These are phyloP conservation scores for Chaetodon trifascialis DNA, from an alignment of 2,113 vertebrate genomes.

Conservation along the genomic window DNA sequence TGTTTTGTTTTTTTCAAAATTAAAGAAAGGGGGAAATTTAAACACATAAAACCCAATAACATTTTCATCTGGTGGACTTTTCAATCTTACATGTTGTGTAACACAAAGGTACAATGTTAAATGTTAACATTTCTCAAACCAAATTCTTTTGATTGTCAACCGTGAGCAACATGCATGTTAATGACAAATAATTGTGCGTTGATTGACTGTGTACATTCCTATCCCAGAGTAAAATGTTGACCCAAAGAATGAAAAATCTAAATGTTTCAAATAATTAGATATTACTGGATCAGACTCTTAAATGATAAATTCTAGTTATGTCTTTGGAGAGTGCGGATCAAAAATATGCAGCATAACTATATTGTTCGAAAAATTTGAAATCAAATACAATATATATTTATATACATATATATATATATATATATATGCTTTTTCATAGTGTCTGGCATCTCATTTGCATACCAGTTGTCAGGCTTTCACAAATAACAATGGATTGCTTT, in stretches of 20 bases:
- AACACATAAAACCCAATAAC: too few species aligned
- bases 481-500: slow-evolving; percentile 29
- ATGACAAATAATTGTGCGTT: not conserved
- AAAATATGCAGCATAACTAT: not conserved
- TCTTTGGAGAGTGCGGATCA: not conserved
- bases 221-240: not conserved
- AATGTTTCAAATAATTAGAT: not conserved
- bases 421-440: not conserved
- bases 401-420: not conserved
- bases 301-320: not conserved
- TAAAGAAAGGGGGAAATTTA: too few species aligned
- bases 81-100: too few species aligned
- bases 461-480: not conserved
- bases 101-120: too few species aligned
- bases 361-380: not conserved
- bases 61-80: too few species aligned
- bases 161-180: not conserved
- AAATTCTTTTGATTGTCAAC: not conserved
- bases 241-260: not conserved
- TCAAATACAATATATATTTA: not conserved
- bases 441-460: not conserved
- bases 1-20: not conserved
- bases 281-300: not conserved
- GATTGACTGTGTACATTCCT: not conserved
- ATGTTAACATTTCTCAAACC: too few species aligned